Evolutionary conservation across 2,113 vertebrate species (phyloP).

Genomic region (Elephantulus edwardii): DNA sequence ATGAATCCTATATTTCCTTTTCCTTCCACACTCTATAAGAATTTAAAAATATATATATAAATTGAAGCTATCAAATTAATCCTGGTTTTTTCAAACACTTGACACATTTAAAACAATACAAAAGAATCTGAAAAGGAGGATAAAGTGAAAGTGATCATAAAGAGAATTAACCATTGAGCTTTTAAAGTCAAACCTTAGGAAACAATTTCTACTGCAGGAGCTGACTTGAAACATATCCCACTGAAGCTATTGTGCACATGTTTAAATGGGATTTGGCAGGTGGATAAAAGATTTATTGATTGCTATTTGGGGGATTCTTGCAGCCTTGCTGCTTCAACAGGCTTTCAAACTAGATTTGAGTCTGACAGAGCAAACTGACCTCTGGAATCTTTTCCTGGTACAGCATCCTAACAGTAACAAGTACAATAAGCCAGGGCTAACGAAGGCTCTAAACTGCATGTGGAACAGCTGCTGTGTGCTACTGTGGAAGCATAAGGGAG

Average conservation of each 20-base stretch:
- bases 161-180: not conserved
- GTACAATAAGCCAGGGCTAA: slow-evolving; percentile 3
- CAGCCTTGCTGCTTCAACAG: slow-evolving; percentile 51
- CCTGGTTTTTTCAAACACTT: not conserved
- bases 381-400: slow-evolving; percentile 55
- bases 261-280: slow-evolving; percentile 51
- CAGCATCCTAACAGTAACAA: slow-evolving; percentile 16
- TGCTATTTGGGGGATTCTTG: slow-evolving; percentile 13
- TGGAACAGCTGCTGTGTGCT: slow-evolving; percentile 37
- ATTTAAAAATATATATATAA: slow-evolving; percentile 44
- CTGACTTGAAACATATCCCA: not conserved
- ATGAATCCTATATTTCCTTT: not conserved
- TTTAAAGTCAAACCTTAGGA: slow-evolving; percentile 48
- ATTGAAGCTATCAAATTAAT: slow-evolving; percentile 13
- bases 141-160: not conserved
- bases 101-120: slow-evolving; percentile 37
- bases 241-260: slow-evolving; percentile 14
- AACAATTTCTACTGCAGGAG: slow-evolving; percentile 27
- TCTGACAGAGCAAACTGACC: slow-evolving; percentile 46
- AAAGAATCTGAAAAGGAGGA: slow-evolving; percentile 24
- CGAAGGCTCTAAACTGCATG: slow-evolving; percentile 2
- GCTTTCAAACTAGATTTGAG: slow-evolving; percentile 54
- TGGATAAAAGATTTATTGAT: slow-evolving; percentile 37
- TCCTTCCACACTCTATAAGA: slow-evolving; percentile 14
- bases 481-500: slow-evolving; percentile 19